These are phyloP conservation scores for Tachypleus tridentatus DNA, from an alignment of 1,140 invertebrate species.

Conservation along the genomic window DNA sequence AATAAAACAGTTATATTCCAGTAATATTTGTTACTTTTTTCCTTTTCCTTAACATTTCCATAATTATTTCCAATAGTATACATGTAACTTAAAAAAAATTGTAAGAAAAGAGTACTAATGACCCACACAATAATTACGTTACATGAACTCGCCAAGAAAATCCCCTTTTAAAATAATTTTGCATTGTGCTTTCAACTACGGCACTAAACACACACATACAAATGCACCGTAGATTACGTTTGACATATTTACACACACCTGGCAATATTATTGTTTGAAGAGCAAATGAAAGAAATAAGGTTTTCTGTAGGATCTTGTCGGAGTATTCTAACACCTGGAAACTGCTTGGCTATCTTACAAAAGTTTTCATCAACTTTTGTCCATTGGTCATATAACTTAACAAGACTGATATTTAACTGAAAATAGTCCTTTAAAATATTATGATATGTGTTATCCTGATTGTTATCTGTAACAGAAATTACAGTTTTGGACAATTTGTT, in stretches of 20 bases:
- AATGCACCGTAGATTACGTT: no score
- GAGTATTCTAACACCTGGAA: slow-evolving; percentile 78
- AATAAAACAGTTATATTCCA: no score
- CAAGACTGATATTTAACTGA: slow-evolving; percentile 45
- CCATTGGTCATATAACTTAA: slow-evolving; percentile 61
- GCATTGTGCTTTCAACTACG: no score
- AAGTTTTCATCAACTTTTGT: slow-evolving; percentile 57
- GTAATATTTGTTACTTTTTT: no score
- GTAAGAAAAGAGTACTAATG: no score
- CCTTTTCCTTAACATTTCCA: no score
- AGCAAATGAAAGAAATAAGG: slow-evolving; percentile 92
- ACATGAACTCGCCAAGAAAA: no score
- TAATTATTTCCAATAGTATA: no score
- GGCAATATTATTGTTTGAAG: slow-evolving; percentile 90
- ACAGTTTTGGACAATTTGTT: slow-evolving; percentile 10
- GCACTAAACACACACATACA: no score
- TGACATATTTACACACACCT: slow-evolving; percentile 41
- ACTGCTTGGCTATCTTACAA: slow-evolving; percentile 47
- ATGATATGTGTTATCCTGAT: slow-evolving; percentile 9
- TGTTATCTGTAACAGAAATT: slow-evolving; percentile 16
- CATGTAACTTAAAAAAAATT: no score
- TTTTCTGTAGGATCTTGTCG: slow-evolving; percentile 85
- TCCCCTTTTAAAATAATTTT: no score
- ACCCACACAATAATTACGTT: no score
- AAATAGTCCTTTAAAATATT: slow-evolving; percentile 36